Conservation (phyloP, 2,888 invertebrate genomes). For the Leucozona laternaria region DNA sequence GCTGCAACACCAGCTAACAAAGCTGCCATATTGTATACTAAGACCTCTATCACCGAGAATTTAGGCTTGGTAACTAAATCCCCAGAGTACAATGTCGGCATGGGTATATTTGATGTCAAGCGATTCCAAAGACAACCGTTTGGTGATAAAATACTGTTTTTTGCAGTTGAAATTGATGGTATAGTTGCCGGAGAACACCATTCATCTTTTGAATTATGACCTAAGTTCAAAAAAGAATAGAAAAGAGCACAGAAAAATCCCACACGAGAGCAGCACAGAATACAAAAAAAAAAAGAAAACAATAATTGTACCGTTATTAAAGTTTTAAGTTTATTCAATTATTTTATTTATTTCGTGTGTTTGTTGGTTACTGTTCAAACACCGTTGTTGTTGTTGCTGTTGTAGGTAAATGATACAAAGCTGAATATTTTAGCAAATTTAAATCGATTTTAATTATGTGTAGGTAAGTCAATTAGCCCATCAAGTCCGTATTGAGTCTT, state of each 20-base stretch:
- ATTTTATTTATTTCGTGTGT: slow-evolving; percentile 31
- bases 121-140: slow-evolving; percentile 83
- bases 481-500: background rate
- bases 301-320: background rate
- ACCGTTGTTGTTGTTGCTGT: slow-evolving; percentile 52
- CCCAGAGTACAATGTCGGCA: slow-evolving; percentile 92
- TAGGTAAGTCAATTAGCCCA: background rate
- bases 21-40: slow-evolving; percentile 95
- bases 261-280: slow-evolving; percentile 54
- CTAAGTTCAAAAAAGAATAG: slow-evolving; percentile 65
- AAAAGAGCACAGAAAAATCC: slow-evolving; percentile 45
- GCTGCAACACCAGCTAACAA: slow-evolving; percentile 95
- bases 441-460: slow-evolving; percentile 21
- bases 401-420: slow-evolving; percentile 55
- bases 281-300: slow-evolving; percentile 55
- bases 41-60: slow-evolving; percentile 83
- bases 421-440: slow-evolving; percentile 33
- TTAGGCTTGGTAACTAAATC: slow-evolving; percentile 85
- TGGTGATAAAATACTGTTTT: slow-evolving; percentile 82
- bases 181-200: slow-evolving; percentile 81
- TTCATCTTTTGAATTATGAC: slow-evolving; percentile 82
- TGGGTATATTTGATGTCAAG: slow-evolving; percentile 86
- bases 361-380: slow-evolving; percentile 52
- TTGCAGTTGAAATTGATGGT: slow-evolving; percentile 76
- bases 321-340: slow-evolving; percentile 33